Evolutionary conservation across 2,888 invertebrate species (phyloP), one percentile per base, ranked within the genome.

Genomic region (Caenorhabditis sp.): DNA sequence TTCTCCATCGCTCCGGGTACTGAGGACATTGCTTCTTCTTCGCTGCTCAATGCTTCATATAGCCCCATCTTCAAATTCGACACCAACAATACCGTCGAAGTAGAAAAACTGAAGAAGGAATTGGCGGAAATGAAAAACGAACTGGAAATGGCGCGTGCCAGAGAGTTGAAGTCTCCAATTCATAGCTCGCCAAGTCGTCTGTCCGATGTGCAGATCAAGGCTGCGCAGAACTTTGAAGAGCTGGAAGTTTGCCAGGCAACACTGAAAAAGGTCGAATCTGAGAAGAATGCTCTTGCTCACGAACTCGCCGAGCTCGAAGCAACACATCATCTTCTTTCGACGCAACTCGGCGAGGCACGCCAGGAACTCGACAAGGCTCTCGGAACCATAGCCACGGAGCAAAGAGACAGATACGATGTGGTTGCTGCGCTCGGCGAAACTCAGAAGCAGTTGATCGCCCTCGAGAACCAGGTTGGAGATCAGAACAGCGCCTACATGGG

Each of bases 221-320:
- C 75, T 6, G 48, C 62, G 32, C 68, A 68, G 9, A 75, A 68
- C 56, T 75, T 75, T 43, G 75, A 75, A 43, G 68, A 75, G 22
- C 48, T 75, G 22, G 75, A 75, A 75, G 75, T 75, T 20, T 62
- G 62, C 22, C 68, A 75, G 15, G 75, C 75, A 2, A 75, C 75
- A 9, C 17, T 75, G 32, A 70, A 65, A 8, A 63, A 62, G 26
- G 59, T 65, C 2, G 70, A 76, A 24, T n/a, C 30, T 2, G 76
- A 76, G 37, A 76, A 76, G 17, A 20, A 30, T 2, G 39, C 15
- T 3, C 2, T 70, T 13, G 39, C 27, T 2, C 17, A 26, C 0
- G 46, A 70, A 13, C 11, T 65, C 11, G 46, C 35, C 0, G 55
- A 63, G 17, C 46, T 68, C 20, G 39, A 48, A 13, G 9, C 17